These are phyloP conservation scores for Cloeon dipterum DNA, from an alignment of 2,888 invertebrate genomes.

Conservation along the genomic window DNA sequence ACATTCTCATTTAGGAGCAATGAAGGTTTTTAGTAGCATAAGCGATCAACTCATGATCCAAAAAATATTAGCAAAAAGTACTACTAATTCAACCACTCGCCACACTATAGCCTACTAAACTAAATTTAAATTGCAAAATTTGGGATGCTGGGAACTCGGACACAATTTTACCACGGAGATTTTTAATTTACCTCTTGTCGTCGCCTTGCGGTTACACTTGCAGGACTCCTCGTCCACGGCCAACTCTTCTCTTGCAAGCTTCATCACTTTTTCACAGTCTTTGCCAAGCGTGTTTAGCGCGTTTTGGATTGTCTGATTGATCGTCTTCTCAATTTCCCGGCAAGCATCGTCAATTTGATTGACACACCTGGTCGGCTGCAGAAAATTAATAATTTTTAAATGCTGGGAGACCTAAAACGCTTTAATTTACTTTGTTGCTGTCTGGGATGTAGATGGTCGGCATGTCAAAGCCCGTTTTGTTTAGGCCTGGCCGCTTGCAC, in stretches of 20 bases:
- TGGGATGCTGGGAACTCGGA: too few species aligned
- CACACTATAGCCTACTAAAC: too few species aligned
- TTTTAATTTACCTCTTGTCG: slow-evolving; percentile 7
- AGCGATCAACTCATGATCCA: too few species aligned
- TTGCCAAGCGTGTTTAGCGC: slow-evolving; percentile 26
- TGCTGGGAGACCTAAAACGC: neutral
- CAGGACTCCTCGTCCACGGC: slow-evolving; percentile 13
- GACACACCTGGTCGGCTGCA: slow-evolving; percentile 19
- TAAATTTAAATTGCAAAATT: too few species aligned
- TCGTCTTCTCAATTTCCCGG: slow-evolving; percentile 26
- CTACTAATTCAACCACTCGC: too few species aligned
- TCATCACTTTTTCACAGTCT: slow-evolving; percentile 23
- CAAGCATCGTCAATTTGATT: slow-evolving; percentile 31
- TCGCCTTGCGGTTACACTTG: slow-evolving; percentile 8
- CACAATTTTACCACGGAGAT: too few species aligned
- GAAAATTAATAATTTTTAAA: slow-evolving; percentile 1
- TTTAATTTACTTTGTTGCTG: slow-evolving; percentile 17
- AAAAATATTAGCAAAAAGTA: too few species aligned
- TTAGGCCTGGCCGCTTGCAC: slow-evolving; percentile 28
- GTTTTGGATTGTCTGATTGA: slow-evolving; percentile 28
- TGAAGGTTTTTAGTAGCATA: too few species aligned
- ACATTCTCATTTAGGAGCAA: too few species aligned
- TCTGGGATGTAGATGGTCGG: slow-evolving; percentile 29
- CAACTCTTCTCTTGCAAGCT: slow-evolving; percentile 18
- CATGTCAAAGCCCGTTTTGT: slow-evolving; percentile 29